These are phyloP conservation scores for Abrostola tripartita DNA, from an alignment of 2,888 invertebrate species.

Conservation along the genomic window DNA sequence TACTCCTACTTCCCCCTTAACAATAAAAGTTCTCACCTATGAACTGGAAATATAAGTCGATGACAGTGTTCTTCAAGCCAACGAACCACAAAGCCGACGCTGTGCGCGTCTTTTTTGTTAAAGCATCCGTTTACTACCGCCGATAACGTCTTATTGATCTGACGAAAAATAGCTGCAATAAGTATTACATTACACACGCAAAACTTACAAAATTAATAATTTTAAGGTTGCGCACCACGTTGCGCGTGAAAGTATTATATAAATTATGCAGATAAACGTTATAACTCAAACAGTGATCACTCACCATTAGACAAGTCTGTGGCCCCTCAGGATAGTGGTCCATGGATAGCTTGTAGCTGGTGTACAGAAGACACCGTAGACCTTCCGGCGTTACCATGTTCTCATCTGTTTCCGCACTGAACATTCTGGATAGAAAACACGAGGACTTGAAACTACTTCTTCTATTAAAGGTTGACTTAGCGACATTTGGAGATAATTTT, in stretches of 20 bases:
- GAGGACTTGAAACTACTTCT: slow-evolving; percentile 13
- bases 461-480: not conserved
- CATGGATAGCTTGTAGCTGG: slow-evolving; percentile 94
- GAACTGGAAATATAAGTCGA: slow-evolving; percentile 92
- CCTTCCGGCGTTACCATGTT: slow-evolving; percentile 90
- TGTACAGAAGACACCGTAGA: slow-evolving; percentile 90
- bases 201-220: too few species aligned
- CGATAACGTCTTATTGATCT: slow-evolving; percentile 91
- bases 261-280: not conserved
- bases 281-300: slow-evolving; percentile 14
- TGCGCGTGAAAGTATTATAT: too few species aligned
- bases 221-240: too few species aligned
- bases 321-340: slow-evolving; percentile 92
- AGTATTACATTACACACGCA: too few species aligned
- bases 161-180: slow-evolving; percentile 27
- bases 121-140: slow-evolving; percentile 94
- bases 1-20: too few species aligned
- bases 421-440: slow-evolving; percentile 80
- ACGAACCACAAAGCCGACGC: slow-evolving; percentile 92
- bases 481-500: slow-evolving; percentile 6
- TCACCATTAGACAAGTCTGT: slow-evolving; percentile 89
- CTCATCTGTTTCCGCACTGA: slow-evolving; percentile 85
- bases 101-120: slow-evolving; percentile 92
- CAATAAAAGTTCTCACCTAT: slow-evolving; percentile 84
- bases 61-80: slow-evolving; percentile 95